A percentile compares a stretch with the other conserved stretches of the same genome.
phyloP scores from a whole-genome alignment of 2,113 vertebrate species.

The Rousettus leschenaultii region DNA sequence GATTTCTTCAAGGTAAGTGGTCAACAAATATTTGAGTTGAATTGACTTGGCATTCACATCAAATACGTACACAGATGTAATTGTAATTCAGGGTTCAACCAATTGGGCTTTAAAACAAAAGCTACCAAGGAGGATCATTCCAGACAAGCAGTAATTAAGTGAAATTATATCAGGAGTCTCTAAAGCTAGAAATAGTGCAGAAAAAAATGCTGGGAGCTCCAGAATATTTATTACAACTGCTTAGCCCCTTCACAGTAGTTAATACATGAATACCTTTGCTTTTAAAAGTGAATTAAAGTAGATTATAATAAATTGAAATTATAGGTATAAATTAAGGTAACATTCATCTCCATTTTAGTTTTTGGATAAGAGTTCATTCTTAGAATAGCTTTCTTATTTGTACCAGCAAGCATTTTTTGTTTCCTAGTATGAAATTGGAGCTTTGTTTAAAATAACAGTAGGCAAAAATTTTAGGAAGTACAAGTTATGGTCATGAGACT shows the following conservation, averaged over 20 bases:
- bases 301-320: conserved; percentile 4
- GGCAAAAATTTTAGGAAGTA: not conserved
- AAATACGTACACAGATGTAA: not conserved
- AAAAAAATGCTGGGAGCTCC: not conserved
- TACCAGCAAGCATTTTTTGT: not conserved
- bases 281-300: not conserved
- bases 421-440: not conserved
- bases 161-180: conserved; percentile 35
- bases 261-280: not conserved
- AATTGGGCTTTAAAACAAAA: not conserved
- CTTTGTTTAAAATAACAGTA: not conserved
- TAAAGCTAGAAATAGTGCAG: not conserved
- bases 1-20: not conserved
- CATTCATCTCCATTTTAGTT: not conserved
- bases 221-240: not conserved
- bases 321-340: not conserved
- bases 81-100: not conserved
- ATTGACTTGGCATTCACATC: not conserved
- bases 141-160: not conserved
- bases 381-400: not conserved
- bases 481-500: not conserved
- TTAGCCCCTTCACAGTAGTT: not conserved
- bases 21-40: conserved; percentile 38
- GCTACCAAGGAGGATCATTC: not conserved
- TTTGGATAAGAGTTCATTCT: not conserved